Evolutionary conservation across 2,113 vertebrate species (phyloP).

Genomic region (Eolophus roseicapilla): DNA sequence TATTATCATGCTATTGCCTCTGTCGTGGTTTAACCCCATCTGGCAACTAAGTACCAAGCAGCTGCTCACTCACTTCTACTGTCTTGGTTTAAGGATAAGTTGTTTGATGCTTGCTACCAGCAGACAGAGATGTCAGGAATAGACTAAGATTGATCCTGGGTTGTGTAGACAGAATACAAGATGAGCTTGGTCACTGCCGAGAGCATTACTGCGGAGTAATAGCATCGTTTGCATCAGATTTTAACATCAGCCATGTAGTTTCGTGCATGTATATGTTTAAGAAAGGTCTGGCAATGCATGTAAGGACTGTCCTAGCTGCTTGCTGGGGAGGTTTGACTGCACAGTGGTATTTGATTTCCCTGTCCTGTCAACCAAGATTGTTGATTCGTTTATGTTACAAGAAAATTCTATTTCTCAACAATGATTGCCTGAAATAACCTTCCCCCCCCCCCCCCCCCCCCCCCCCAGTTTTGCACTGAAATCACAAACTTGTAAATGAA

Average conservation of each 20-base stretch:
- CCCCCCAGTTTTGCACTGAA: not conserved
- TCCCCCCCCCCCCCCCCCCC: accelerated
- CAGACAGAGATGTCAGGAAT: not conserved
- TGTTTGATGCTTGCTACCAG: not conserved
- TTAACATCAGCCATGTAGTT: not conserved
- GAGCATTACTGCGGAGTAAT: not conserved
- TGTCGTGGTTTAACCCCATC: not conserved
- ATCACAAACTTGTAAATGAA: not conserved
- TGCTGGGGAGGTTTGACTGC: not conserved
- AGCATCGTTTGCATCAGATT: accelerated
- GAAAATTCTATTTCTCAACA: not conserved
- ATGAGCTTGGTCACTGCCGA: not conserved
- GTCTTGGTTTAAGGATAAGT: not conserved
- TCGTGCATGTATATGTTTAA: not conserved
- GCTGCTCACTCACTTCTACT: not conserved
- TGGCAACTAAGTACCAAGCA: not conserved
- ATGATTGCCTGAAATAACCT: not conserved
- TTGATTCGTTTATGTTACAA: not conserved
- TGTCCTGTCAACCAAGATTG: not conserved
- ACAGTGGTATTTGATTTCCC: not conserved
- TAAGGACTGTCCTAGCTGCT: not conserved
- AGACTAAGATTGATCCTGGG: not conserved
- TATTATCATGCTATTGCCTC: not conserved
- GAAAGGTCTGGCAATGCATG: not conserved
- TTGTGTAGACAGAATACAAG: not conserved